A percentile compares a stretch with the other conserved stretches of the same genome.
These are phyloP conservation scores for Ancistrus triradiatus DNA, from an alignment of 2,113 vertebrate species.

Conservation along the genomic window DNA sequence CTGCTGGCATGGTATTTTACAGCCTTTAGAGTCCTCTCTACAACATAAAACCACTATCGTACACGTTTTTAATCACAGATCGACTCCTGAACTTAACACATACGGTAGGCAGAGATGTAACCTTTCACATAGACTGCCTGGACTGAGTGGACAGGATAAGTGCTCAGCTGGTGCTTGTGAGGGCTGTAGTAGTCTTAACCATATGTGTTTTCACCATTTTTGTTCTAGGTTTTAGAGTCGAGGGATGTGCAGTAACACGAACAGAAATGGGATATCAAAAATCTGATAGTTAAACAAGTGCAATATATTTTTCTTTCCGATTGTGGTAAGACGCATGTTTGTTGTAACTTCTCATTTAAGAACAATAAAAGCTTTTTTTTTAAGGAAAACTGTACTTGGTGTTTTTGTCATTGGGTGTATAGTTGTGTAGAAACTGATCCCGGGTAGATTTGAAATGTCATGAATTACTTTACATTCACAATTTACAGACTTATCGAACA, in stretches of 20 bases:
- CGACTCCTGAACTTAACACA: neutral
- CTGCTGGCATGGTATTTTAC: conserved; percentile 13
- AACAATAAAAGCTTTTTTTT: conserved; percentile 70
- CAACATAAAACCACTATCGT: conserved; percentile 12
- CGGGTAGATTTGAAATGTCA: too few relatives aligned
- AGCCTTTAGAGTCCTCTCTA: conserved; percentile 3
- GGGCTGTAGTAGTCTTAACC: conserved; percentile 6
- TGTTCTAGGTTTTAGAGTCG: conserved; percentile 21
- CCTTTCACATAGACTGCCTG: too few relatives aligned
- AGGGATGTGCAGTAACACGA: conserved; percentile 24
- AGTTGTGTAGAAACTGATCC: too few relatives aligned
- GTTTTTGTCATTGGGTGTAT: too few relatives aligned
- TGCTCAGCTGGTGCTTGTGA: neutral
- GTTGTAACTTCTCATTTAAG: conserved; percentile 66
- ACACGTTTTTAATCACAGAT: neutral
- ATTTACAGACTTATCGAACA: too few relatives aligned
- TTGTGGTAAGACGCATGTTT: conserved; percentile 70
- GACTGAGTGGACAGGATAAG: conserved; percentile 18
- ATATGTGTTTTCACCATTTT: conserved; percentile 13
- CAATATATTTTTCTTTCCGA: conserved; percentile 71
- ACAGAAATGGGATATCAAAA: conserved; percentile 34
- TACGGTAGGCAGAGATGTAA: too few relatives aligned
- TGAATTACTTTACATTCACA: too few relatives aligned
- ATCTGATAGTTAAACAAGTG: conserved; percentile 63
- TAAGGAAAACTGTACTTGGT: conserved; percentile 32